Conservation (phyloP, 1,140 invertebrate genomes). For the Cydia fagiglandana region DNA sequence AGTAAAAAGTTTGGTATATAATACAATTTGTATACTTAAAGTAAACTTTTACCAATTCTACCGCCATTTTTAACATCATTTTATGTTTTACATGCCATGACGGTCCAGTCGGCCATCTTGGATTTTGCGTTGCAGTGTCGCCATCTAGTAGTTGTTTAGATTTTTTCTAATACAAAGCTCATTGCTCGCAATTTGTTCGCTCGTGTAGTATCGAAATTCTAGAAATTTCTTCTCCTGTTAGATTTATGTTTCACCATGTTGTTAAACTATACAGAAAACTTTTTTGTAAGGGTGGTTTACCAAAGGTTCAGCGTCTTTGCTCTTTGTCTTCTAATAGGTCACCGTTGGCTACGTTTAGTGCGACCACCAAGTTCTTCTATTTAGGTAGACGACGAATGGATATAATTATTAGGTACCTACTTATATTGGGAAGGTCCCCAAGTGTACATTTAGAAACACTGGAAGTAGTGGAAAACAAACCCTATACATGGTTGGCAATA, state of each 20-base stretch:
- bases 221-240: not conserved
- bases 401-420: too few relatives aligned
- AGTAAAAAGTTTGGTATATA: not conserved
- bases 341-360: not conserved
- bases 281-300: not conserved
- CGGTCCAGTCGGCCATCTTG: conserved; percentile 52
- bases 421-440: too few relatives aligned
- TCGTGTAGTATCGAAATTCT: conserved; percentile 9
- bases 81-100: conserved; percentile 4
- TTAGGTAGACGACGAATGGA: not conserved
- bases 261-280: not conserved
- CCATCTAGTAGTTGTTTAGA: conserved; percentile 46
- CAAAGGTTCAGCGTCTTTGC: not conserved
- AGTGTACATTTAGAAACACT: too few relatives aligned
- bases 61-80: not conserved
- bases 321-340: not conserved
- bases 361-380: not conserved
- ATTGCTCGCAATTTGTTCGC: not conserved
- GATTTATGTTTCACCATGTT: not conserved
- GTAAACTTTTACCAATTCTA: not conserved
- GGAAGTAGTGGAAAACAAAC: too few relatives aligned
- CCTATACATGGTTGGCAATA: too few relatives aligned
- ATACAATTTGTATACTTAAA: not conserved
- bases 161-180: not conserved
- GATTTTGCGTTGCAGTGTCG: conserved; percentile 44